Evolutionary conservation across 2,113 vertebrate genomes (phyloP), one percentile per base, ranked within the genome.

Genomic region (Cephalopholis sonnerati): DNA sequence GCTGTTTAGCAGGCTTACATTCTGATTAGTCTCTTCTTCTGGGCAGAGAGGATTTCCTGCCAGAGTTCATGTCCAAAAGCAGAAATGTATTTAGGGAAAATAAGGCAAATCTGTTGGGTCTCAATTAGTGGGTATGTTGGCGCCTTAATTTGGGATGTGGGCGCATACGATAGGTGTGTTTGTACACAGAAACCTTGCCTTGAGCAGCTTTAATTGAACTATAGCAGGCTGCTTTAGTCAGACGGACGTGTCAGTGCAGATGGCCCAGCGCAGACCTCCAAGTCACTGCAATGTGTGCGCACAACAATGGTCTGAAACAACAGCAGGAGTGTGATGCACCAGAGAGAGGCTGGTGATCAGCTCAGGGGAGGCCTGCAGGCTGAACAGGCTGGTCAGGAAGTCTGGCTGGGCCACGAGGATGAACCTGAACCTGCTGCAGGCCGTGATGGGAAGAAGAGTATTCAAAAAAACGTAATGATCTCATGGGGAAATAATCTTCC

Each of bases 51-150:
- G 41, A 71, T 51, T 81, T 84, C 44, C 54, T 39, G 17, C 48
- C 61, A 50, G 29, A 66, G 25, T 53, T 76, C 20, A 67, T 48
- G 57, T 22, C 57, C 55, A 71, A 74, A 27, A 51, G 53, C 39
- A 46, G 41, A 75, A 59, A 84, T 75, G 15, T 77, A 82, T 77
- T 82, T 48, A 27, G 66, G 61, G 39, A 27, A 81, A 74, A 79
- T 71, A 54, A n/a, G n/a, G n/a, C n/a, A n/a, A 89, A 88, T 89
- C 85, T 84, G 70, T 27, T 61, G 87, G 83, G 83, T 86, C 73
- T 81, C 77, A 88, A 89, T 91, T 91, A 88, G 77, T 8, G 16
- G 22, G 16, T 67, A 36, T 54, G 62, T 7, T 62, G 48, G 48
- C 2, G 15, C 29, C 57, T 39, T 22, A 81, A 8, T 78, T 73